Percentiles rank a stretch among this genome's conserved stretches.
These are phyloP conservation scores for Diadema setosum DNA, from an alignment of 35 echinoderm and acorn worm genomes.

Conservation along the genomic window DNA sequence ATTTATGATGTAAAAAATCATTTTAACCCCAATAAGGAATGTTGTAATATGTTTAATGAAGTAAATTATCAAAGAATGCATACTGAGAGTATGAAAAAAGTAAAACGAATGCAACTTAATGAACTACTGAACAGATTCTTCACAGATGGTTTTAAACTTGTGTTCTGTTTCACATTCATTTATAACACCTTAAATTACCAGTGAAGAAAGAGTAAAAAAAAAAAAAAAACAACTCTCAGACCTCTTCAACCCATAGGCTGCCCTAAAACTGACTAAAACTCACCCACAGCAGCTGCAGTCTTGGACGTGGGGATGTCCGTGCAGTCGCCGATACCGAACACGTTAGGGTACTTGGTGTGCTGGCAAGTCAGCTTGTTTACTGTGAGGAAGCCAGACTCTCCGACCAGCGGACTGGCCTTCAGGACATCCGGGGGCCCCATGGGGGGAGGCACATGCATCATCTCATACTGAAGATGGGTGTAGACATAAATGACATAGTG, in stretches of 20 bases:
- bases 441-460: constrained; percentile 79
- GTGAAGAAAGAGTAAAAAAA: neutral
- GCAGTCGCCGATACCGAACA: constrained; percentile 94
- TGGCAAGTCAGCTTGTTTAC: constrained; percentile 75
- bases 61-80: no score
- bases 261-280: neutral
- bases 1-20: no score
- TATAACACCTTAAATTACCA: no score
- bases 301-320: constrained; percentile 88
- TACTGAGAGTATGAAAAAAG: no score
- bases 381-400: constrained; percentile 42
- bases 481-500: no score
- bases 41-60: no score
- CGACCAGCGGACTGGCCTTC: constrained; percentile 68
- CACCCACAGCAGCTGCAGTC: constrained; percentile 90
- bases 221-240: neutral
- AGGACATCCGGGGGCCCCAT: constrained; percentile 78
- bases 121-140: no score
- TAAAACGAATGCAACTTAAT: no score
- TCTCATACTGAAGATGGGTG: constrained; percentile 52
- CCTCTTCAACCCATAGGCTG: neutral
- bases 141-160: neutral
- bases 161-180: neutral
- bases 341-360: constrained; percentile 89
- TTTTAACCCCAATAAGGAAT: no score